Evolutionary conservation across 2,888 invertebrate genomes (phyloP).

Genomic region (Microdon myrmicae): DNA sequence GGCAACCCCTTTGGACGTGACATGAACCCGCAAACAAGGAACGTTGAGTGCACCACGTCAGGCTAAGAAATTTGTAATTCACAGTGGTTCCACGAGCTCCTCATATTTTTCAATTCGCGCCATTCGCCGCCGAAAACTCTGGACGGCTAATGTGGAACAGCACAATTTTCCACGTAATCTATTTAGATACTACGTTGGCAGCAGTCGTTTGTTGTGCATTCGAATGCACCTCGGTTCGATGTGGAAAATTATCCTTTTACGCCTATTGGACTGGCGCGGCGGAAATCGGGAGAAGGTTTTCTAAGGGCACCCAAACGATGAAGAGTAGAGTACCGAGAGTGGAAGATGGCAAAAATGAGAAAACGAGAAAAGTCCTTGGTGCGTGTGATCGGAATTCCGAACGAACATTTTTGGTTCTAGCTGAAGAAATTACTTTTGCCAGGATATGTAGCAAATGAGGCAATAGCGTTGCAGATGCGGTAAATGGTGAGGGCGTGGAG

Average conservation of each 20-base stretch:
- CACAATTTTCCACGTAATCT: conserved; percentile 52
- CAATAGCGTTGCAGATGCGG: too few relatives aligned
- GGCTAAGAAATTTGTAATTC: conserved; percentile 49
- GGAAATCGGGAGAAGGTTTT: conserved; percentile 26
- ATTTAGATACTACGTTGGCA: conserved; percentile 20
- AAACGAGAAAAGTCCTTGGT: conserved; percentile 55
- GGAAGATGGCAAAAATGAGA: conserved; percentile 8
- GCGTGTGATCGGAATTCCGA: conserved; percentile 56
- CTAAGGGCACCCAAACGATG: too few relatives aligned
- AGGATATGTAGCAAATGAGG: conserved; percentile 51
- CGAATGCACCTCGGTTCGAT: conserved; percentile 50
- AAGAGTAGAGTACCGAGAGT: conserved; percentile 4
- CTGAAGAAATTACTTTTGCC: conserved; percentile 49
- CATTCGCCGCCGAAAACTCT: conserved; percentile 1
- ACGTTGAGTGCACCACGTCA: conserved; percentile 51
- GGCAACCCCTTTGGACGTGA: conserved; percentile 39
- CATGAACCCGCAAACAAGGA: conserved; percentile 42
- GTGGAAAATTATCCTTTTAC: conserved; percentile 52
- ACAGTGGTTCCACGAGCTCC: conserved; percentile 49
- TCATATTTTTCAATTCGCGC: conserved; percentile 49
- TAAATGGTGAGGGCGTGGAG: too few relatives aligned
- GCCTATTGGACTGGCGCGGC: conserved; percentile 44
- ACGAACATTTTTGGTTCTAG: conserved; percentile 44
- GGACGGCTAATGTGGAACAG: conserved; percentile 47
- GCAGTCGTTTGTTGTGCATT: conserved; percentile 38